A percentile compares a stretch with the other conserved stretches of the same genome.
Conservation (phyloP, 2,888 invertebrate genomes). For the Lacanobia wlatinum region DNA sequence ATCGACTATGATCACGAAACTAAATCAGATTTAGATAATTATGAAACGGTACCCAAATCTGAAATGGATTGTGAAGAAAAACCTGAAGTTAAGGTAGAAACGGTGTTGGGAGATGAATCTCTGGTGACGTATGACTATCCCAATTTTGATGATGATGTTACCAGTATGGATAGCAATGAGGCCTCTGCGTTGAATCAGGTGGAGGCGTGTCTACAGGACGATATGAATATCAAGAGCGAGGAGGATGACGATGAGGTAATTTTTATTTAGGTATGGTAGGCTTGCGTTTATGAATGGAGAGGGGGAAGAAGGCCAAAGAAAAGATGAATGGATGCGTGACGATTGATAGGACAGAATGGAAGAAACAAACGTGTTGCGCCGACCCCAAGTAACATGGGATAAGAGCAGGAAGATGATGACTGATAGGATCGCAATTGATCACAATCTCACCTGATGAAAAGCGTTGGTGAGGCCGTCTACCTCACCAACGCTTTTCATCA, state of each 20-base stretch:
- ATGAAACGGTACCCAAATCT: constrained; percentile 50
- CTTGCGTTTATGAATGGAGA: too few species aligned
- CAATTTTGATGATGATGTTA: constrained; percentile 77
- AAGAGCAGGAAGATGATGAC: too few species aligned
- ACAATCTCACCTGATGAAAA: too few species aligned
- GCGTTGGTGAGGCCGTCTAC: too few species aligned
- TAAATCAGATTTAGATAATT: constrained; percentile 46
- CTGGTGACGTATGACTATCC: constrained; percentile 79
- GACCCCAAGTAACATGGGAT: too few species aligned
- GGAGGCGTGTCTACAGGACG: constrained; percentile 83
- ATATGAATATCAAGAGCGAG: constrained; percentile 77
- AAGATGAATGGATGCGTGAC: too few species aligned
- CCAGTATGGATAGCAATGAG: constrained; percentile 83
- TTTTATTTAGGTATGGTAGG: not conserved
- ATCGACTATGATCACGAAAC: constrained; percentile 37
- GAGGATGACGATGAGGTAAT: constrained; percentile 66
- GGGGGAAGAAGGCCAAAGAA: too few species aligned
- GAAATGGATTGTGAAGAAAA: constrained; percentile 57
- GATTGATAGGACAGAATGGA: too few species aligned
- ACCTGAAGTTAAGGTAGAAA: constrained; percentile 75
- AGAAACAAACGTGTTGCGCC: too few species aligned
- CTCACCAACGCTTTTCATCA: too few species aligned
- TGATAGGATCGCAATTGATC: too few species aligned
- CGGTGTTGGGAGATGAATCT: constrained; percentile 63
- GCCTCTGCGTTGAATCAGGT: constrained; percentile 81